Conservation (phyloP, 2,113 vertebrate species). For the Dasyurus viverrinus region DNA sequence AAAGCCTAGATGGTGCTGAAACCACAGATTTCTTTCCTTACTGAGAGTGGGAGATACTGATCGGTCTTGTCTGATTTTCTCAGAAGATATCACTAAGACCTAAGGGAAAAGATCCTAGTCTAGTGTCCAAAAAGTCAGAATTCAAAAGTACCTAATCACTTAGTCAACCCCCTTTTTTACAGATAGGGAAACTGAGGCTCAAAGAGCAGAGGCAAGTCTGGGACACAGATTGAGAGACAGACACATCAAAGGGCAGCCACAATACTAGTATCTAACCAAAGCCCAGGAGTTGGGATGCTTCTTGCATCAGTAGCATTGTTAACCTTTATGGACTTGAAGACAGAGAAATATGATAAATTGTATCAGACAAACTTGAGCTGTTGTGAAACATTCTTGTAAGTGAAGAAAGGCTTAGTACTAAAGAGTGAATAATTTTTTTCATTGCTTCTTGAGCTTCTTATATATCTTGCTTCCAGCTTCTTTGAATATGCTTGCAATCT, state of each 20-base stretch:
- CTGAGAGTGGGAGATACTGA: not conserved
- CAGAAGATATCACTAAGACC: constrained; percentile 6
- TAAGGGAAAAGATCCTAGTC: constrained; percentile 12
- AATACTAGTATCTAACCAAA: not conserved
- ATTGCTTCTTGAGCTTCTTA: not conserved
- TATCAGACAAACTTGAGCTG: not conserved
- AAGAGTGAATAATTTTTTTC: not conserved
- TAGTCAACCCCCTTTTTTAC: not conserved
- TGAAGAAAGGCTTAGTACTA: not conserved
- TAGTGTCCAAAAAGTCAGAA: not conserved
- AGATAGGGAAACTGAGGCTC: not conserved
- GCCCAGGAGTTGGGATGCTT: not conserved
- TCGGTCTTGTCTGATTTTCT: not conserved
- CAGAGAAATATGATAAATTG: not conserved
- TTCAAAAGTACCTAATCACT: not conserved
- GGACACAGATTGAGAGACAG: not conserved
- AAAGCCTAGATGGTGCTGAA: too few species aligned
- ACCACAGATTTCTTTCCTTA: not conserved
- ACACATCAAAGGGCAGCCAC: not conserved
- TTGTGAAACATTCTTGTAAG: not conserved
- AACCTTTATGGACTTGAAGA: not conserved
- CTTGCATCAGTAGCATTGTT: not conserved
- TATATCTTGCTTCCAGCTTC: not conserved
- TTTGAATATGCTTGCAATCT: not conserved
- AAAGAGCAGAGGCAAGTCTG: not conserved